Conservation (phyloP, 2,797 vertebrate genomes). For the Menidia menidia region DNA sequence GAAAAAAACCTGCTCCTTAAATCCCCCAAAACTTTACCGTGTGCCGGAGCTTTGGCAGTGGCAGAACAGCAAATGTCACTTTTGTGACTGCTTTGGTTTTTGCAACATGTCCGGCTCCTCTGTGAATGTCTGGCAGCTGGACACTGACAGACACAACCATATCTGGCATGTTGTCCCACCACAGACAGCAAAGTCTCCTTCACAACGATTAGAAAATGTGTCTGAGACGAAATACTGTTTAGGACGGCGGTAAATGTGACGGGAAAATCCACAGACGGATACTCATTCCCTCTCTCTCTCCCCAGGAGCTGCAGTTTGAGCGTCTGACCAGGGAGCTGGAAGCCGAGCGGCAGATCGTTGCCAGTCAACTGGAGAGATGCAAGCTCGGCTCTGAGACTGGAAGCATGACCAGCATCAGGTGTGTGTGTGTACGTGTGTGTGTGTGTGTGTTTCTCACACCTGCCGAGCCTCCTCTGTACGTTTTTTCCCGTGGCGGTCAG, state of each 20-base stretch:
- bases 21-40: slow-evolving; percentile 2
- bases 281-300: slow-evolving; percentile 38
- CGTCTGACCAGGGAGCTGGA: slow-evolving; percentile 98
- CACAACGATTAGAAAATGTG: slow-evolving; percentile 64
- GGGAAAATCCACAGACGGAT: slow-evolving; percentile 35
- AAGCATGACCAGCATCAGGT: slow-evolving; percentile 99
- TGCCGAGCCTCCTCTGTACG: slow-evolving; percentile 27
- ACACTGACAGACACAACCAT: slow-evolving; percentile 34
- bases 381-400: slow-evolving; percentile 98
- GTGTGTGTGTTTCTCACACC: slow-evolving; percentile 36
- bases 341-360: slow-evolving; percentile 97
- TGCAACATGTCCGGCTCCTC: slow-evolving; percentile 36
- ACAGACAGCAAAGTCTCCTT: slow-evolving; percentile 54
- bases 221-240: slow-evolving; percentile 48
- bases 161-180: slow-evolving; percentile 44
- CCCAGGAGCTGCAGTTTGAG: slow-evolving; percentile 98
- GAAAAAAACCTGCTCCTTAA: not conserved
- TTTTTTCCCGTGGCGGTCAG: slow-evolving; percentile 51
- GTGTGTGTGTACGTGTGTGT: slow-evolving; percentile 37
- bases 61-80: slow-evolving; percentile 36
- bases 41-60: not conserved
- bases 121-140: slow-evolving; percentile 35
- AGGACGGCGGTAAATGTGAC: slow-evolving; percentile 50
- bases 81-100: slow-evolving; percentile 40
- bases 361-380: slow-evolving; percentile 99